Evolutionary conservation across 2,797 vertebrate genomes (phyloP).

Genomic region (Octomys mimax): DNA sequence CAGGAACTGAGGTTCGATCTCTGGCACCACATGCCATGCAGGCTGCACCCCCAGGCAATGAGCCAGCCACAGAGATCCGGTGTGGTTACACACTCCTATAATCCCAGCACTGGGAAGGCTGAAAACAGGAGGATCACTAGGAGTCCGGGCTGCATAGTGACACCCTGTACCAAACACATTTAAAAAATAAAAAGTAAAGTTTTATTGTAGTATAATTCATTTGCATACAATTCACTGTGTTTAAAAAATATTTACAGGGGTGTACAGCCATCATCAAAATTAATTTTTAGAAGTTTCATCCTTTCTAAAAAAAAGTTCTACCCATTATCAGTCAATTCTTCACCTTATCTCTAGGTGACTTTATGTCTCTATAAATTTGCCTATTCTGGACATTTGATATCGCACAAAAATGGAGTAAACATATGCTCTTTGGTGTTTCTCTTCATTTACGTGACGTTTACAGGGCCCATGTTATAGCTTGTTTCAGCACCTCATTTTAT

Average conservation of each 20-base stretch:
- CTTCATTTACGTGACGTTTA: neutral
- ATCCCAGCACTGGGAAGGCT: too few relatives aligned
- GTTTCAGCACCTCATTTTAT: conserved; percentile 20
- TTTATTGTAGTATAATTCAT: conserved; percentile 45
- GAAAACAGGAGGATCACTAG: too few relatives aligned
- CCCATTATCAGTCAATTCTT: neutral
- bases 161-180: too few relatives aligned
- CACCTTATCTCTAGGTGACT: neutral
- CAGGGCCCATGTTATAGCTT: neutral
- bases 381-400: neutral
- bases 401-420: neutral
- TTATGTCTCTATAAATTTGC: neutral
- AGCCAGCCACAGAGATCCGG: too few relatives aligned
- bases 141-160: too few relatives aligned
- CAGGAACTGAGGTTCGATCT: too few relatives aligned
- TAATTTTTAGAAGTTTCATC: conserved; percentile 53
- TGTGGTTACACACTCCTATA: too few relatives aligned
- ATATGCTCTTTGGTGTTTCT: neutral
- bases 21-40: too few relatives aligned
- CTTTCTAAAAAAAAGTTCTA: neutral
- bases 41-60: too few relatives aligned
- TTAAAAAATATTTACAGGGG: neutral
- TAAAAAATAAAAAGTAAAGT: neutral
- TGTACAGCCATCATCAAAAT: conserved; percentile 31
- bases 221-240: neutral